Conservation (phyloP, 2,113 vertebrate genomes). For the Kryptolebias marmoratus region DNA sequence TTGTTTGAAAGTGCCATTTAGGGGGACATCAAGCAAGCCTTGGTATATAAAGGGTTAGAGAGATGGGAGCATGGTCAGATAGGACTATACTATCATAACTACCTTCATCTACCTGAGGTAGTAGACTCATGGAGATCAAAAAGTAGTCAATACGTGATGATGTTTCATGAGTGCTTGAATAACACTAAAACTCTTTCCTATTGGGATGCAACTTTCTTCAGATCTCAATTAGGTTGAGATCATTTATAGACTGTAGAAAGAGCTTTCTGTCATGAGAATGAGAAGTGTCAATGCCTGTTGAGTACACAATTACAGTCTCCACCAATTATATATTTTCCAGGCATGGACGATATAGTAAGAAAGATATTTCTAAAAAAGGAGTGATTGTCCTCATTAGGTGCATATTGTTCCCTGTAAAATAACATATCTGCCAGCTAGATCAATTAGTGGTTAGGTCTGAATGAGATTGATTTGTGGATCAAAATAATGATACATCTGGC, state of each 20-base stretch:
- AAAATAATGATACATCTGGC: neutral
- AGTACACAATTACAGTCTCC: neutral
- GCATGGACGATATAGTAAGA: neutral
- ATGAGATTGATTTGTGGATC: neutral
- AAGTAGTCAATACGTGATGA: conserved; percentile 1
- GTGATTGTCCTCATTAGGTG: neutral
- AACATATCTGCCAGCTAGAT: neutral
- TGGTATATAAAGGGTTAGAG: neutral
- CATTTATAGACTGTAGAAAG: neutral
- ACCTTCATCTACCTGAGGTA: neutral
- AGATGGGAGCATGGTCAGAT: neutral
- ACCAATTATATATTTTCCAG: conserved; percentile 5
- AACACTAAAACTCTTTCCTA: neutral
- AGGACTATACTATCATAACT: neutral
- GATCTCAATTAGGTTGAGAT: neutral
- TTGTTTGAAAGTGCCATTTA: neutral
- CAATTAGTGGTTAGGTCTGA: neutral
- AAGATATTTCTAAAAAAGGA: neutral
- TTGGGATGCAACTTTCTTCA: neutral
- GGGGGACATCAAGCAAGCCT: neutral
- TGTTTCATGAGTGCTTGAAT: neutral
- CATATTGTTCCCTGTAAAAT: neutral
- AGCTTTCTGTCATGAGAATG: neutral
- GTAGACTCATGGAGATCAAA: neutral
- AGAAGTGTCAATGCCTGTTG: neutral